phyloP scores from a whole-genome alignment of 2,888 invertebrate species.

The Liopterus haemorrhoidalis region DNA sequence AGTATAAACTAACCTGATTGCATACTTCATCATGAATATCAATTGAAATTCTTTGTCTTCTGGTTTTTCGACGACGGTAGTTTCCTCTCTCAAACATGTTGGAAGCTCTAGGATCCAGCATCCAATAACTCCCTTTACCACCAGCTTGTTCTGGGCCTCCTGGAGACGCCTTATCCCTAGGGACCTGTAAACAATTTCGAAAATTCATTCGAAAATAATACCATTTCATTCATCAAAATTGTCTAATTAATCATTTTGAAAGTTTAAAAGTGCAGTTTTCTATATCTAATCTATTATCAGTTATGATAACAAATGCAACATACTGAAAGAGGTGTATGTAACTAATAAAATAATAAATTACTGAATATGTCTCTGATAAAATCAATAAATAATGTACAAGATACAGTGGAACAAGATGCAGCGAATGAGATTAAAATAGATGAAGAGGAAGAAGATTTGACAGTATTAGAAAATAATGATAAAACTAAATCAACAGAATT shows the following conservation, averaged over 20 bases:
- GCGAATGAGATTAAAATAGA: too few relatives aligned
- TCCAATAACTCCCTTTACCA: conserved; percentile 78
- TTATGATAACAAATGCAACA: background rate
- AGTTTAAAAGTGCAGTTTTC: background rate
- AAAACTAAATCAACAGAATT: too few relatives aligned
- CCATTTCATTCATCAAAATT: background rate
- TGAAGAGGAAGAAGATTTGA: too few relatives aligned
- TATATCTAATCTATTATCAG: background rate
- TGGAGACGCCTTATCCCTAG: conserved; percentile 53
- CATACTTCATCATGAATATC: too few relatives aligned
- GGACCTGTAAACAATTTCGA: conserved; percentile 30
- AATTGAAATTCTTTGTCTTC: conserved; percentile 47
- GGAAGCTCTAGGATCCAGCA: conserved; percentile 68
- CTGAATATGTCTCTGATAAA: too few relatives aligned
- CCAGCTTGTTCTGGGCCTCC: conserved; percentile 46
- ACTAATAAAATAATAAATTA: too few relatives aligned
- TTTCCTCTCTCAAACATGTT: conserved; percentile 90
- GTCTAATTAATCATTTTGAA: background rate
- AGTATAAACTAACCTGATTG: too few relatives aligned
- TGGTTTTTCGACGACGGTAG: conserved; percentile 65
- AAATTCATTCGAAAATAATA: background rate
- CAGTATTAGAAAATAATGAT: too few relatives aligned
- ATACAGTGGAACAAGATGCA: too few relatives aligned
- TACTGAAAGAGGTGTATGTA: too few relatives aligned
- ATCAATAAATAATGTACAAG: too few relatives aligned